These are phyloP conservation scores for Yasuhikotakia modesta DNA, from an alignment of 2,797 vertebrate genomes.

Conservation along the genomic window DNA sequence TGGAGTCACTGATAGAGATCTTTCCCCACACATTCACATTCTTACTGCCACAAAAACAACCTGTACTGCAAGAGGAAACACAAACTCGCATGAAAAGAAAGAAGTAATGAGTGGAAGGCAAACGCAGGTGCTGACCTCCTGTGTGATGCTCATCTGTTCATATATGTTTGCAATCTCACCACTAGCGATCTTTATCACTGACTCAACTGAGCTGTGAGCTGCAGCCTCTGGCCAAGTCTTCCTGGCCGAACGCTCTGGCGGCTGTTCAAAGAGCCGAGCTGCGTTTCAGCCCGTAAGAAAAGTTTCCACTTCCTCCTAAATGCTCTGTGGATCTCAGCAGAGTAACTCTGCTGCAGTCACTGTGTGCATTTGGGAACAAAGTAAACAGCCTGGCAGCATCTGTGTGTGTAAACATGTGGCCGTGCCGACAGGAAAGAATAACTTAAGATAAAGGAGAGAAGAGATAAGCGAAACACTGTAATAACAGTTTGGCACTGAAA, in stretches of 20 bases:
- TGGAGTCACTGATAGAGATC: constrained; percentile 67
- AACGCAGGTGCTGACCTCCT: constrained; percentile 78
- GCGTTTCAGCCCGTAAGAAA: constrained; percentile 34
- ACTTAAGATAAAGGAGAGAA: constrained; percentile 61
- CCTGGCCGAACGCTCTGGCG: constrained; percentile 64
- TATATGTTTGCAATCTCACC: constrained; percentile 76
- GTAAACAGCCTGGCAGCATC: constrained; percentile 62
- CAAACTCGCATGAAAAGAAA: constrained; percentile 47
- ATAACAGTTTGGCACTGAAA: constrained; percentile 42
- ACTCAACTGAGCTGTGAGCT: constrained; percentile 63
- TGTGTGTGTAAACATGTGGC: constrained; percentile 37
- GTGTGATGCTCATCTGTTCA: constrained; percentile 74
- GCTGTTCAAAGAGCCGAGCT: constrained; percentile 64
- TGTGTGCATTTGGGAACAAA: constrained; percentile 58
- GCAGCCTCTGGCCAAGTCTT: constrained; percentile 40
- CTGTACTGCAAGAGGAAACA: constrained; percentile 59
- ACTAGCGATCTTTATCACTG: constrained; percentile 73
- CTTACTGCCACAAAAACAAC: constrained; percentile 69
- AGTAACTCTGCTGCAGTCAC: constrained; percentile 58
- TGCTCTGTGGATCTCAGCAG: constrained; percentile 52
- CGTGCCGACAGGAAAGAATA: constrained; percentile 68
- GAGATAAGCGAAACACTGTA: constrained; percentile 49
- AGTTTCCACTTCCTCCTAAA: constrained; percentile 56
- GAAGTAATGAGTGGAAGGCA: constrained; percentile 62
- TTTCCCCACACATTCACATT: constrained; percentile 70